phyloP scores from a whole-genome alignment of 2,113 vertebrate species.

The Phoenicopterus ruber region DNA sequence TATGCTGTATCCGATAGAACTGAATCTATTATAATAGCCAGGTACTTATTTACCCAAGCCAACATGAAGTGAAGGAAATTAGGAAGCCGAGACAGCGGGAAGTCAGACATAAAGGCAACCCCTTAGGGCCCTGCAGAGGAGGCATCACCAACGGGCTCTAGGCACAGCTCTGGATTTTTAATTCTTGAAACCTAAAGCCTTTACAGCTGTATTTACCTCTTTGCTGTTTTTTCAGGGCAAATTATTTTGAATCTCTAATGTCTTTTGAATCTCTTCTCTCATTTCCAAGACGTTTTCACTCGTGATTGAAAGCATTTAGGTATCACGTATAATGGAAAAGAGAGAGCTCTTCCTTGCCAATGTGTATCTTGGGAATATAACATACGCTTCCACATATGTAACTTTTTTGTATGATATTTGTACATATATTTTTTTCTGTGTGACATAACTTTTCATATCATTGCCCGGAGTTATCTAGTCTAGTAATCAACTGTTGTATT shows the following conservation, averaged over 20 bases:
- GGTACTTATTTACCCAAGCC: neutral
- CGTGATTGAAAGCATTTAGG: neutral
- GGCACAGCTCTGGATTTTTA: neutral
- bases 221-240: neutral
- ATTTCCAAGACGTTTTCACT: neutral
- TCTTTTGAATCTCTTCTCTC: neutral
- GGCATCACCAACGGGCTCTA: fast-evolving
- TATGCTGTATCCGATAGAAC: neutral
- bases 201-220: neutral
- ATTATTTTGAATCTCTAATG: neutral
- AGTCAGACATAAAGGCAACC: neutral
- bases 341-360: neutral
- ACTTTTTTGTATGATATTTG: neutral
- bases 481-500: neutral
- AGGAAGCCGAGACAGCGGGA: neutral
- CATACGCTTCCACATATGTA: neutral
- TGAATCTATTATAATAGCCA: neutral
- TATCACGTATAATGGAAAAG: neutral
- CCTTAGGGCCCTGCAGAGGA: neutral
- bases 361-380: neutral
- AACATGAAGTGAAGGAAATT: neutral
- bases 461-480: neutral
- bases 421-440: neutral
- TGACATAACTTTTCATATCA: neutral
- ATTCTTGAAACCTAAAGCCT: neutral